phyloP scores from a whole-genome alignment of 2,888 invertebrate genomes.

The Spilosoma lubricipeda region DNA sequence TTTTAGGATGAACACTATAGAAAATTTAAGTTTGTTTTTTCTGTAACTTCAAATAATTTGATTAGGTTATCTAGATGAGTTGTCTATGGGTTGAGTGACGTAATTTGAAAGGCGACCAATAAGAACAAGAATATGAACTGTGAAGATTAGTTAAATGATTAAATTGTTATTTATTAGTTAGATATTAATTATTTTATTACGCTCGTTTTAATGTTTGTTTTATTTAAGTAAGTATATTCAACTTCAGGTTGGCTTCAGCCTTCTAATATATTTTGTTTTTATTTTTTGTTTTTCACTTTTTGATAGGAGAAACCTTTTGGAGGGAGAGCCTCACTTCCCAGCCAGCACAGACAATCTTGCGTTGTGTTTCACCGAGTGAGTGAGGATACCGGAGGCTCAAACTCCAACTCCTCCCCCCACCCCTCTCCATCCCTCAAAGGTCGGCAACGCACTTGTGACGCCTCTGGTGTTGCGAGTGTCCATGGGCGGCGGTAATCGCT shows the following conservation, averaged over 20 bases:
- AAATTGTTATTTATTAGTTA: background rate
- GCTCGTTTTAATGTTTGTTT: background rate
- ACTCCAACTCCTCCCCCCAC: too few species aligned
- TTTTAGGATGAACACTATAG: background rate
- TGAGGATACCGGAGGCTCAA: too few species aligned
- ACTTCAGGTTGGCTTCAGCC: background rate
- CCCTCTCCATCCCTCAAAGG: too few species aligned
- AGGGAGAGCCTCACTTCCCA: too few species aligned
- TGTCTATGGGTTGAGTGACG: conserved; percentile 76
- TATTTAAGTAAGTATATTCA: background rate
- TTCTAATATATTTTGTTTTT: too few species aligned
- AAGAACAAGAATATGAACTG: conserved; percentile 18
- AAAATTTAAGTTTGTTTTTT: conserved; percentile 31
- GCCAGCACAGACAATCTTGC: too few species aligned
- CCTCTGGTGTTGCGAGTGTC: too few species aligned
- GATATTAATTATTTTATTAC: background rate
- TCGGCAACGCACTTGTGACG: too few species aligned
- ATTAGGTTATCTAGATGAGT: conserved; percentile 83
- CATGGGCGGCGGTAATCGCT: too few species aligned
- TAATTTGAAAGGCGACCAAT: conserved; percentile 71
- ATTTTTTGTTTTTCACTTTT: too few species aligned
- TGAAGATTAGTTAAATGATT: conserved; percentile 7
- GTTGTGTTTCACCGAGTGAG: too few species aligned
- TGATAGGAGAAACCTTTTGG: too few species aligned
- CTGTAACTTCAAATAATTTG: conserved; percentile 65